phyloP scores from a whole-genome alignment of 2,113 vertebrate genomes.

The Pelecanus crispus region DNA sequence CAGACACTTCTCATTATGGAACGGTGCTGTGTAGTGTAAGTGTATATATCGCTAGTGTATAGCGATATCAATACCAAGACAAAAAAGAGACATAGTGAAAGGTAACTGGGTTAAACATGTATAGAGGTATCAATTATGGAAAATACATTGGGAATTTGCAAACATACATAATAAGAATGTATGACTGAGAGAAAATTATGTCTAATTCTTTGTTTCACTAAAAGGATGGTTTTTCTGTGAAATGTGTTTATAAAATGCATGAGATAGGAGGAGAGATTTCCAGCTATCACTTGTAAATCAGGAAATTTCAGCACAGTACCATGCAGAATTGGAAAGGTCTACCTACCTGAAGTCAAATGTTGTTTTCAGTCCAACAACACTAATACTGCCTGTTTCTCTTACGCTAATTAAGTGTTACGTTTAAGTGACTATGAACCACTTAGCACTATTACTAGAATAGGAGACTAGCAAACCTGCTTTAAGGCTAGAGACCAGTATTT shows the following conservation, averaged over 20 bases:
- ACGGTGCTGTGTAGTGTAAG: not conserved
- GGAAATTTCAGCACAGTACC: not conserved
- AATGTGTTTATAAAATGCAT: not conserved
- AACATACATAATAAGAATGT: not conserved
- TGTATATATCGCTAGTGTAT: fast-evolving
- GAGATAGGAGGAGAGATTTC: not conserved
- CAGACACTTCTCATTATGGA: not conserved
- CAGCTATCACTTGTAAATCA: not conserved
- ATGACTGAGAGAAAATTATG: not conserved
- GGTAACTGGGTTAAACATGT: not conserved
- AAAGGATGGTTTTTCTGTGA: not conserved
- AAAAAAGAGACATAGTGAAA: not conserved
- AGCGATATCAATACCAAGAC: not conserved
- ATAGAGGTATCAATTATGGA: not conserved
- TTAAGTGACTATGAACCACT: not conserved
- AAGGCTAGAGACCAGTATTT: not conserved
- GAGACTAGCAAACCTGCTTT: not conserved
- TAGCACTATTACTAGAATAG: not conserved
- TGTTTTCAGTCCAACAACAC: not conserved
- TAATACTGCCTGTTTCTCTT: not conserved
- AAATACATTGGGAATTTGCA: not conserved
- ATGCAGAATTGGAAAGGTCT: not conserved
- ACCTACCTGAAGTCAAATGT: not conserved
- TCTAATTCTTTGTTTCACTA: not conserved
- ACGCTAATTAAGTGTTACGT: not conserved